phyloP scores from a whole-genome alignment of 2,797 vertebrate species.

The Falco columbarius region DNA sequence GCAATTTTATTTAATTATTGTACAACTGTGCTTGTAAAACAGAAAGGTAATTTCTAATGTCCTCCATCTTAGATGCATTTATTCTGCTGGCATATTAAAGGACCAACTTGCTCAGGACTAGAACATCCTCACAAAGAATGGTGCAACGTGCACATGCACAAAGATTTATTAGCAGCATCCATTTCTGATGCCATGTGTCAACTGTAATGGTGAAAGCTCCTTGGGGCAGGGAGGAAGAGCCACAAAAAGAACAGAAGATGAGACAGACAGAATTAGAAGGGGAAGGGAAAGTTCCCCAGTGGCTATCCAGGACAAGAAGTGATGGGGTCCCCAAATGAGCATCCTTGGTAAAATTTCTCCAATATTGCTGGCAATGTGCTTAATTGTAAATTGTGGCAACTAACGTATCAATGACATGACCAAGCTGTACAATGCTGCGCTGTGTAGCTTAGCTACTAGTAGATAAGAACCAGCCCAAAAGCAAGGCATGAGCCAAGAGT shows the following conservation, averaged over 20 bases:
- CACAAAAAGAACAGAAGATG: background rate
- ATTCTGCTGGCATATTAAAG: background rate
- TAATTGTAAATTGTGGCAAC: too few relatives aligned
- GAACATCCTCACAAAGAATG: background rate
- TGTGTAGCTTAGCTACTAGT: too few relatives aligned
- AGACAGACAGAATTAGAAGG: background rate
- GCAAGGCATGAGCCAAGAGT: too few relatives aligned
- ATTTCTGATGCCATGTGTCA: background rate
- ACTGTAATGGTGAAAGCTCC: background rate
- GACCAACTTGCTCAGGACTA: accelerated
- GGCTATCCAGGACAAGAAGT: background rate
- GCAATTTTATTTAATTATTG: background rate
- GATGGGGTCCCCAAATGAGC: background rate
- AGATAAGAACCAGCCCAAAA: too few relatives aligned
- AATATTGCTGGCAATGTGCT: too few relatives aligned
- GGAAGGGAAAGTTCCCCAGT: background rate
- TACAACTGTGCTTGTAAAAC: background rate
- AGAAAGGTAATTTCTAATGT: background rate
- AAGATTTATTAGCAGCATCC: background rate
- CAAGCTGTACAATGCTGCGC: too few relatives aligned
- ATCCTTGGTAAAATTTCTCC: too few relatives aligned
- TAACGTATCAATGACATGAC: too few relatives aligned
- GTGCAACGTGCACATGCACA: accelerated
- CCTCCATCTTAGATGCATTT: background rate
- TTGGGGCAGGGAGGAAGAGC: accelerated